Percentiles rank a stretch among this genome's conserved stretches.
Conservation (phyloP, 2,888 invertebrate genomes). For the Oconnorella tubifera region DNA sequence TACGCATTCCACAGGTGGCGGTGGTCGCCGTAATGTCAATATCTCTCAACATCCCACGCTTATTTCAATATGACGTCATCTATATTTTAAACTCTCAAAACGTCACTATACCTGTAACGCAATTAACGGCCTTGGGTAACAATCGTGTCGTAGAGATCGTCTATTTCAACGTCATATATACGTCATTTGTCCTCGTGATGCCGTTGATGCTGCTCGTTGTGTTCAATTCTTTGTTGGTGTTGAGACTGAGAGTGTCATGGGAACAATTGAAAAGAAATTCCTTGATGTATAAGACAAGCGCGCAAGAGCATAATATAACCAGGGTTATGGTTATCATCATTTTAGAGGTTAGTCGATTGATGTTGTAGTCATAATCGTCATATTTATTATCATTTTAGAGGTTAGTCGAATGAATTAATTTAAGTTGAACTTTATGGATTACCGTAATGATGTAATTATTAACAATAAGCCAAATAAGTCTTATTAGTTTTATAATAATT, state of each 20-base stretch:
- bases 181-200: conserved; percentile 29
- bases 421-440: too few species aligned
- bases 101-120: neutral
- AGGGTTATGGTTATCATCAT: conserved; percentile 24
- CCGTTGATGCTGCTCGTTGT: conserved; percentile 27
- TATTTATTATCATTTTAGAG: too few species aligned
- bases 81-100: neutral
- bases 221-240: conserved; percentile 19
- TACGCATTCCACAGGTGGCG: conserved; percentile 27
- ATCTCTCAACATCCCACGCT: conserved; percentile 33
- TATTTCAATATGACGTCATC: conserved; percentile 27
- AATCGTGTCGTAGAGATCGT: conserved; percentile 24
- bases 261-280: conserved; percentile 19
- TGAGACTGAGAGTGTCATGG: conserved; percentile 13
- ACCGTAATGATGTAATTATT: too few species aligned
- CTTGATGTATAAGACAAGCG: conserved; percentile 14
- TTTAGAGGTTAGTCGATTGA: conserved; percentile 7
- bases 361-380: too few species aligned
- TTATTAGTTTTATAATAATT: too few species aligned
- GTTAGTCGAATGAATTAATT: too few species aligned
- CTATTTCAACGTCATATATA: conserved; percentile 34
- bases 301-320: conserved; percentile 27
- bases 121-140: conserved; percentile 17
- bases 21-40: conserved; percentile 21
- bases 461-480: too few species aligned